Base-by-base conservation (phyloP, 1,140 invertebrate species). In the Sogatella furcifera region DNA sequence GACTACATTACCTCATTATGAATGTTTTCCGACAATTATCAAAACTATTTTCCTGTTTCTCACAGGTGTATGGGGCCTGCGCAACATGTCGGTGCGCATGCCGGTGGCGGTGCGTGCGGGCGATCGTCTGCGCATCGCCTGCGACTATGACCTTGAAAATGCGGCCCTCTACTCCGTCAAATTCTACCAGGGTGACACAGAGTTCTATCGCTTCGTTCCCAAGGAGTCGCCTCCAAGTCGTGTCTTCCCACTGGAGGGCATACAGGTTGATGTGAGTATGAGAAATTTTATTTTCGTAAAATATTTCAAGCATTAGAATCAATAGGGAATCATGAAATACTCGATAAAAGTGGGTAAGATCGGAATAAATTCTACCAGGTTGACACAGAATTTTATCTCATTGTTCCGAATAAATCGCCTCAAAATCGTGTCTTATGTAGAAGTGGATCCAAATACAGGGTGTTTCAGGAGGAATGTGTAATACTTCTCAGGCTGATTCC, bases 291-390 rank as follows among this genome's bases (percentile, higher is more conserved):
- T n/a, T n/a, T n/a, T n/a, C n/a, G n/a, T n/a, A n/a, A n/a, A n/a
- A n/a, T n/a, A n/a, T n/a, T n/a, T n/a, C n/a, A n/a, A n/a, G n/a
- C n/a, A n/a, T n/a, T n/a, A n/a, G n/a, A n/a, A n/a, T n/a, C n/a
- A n/a, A n/a, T n/a, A n/a, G n/a, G n/a, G n/a, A n/a, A n/a, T n/a
- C n/a, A n/a, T n/a, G n/a, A n/a, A n/a, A n/a, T n/a, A n/a, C n/a
- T n/a, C n/a, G n/a, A n/a, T n/a, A n/a, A n/a, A n/a, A n/a, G n/a
- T n/a, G n/a, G n/a, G n/a, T n/a, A n/a, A n/a, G n/a, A n/a, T n/a
- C n/a, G n/a, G n/a, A n/a, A n/a, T n/a, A 85, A 89, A 72, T 92
- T 89, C 88, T 91, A 90, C 72, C 78, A 84, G 52, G 81, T 83
- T 43, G 83, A 85, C 46, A 78, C 80, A 17, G 89, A 93, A 74